These are phyloP conservation scores for Siniperca chuatsi DNA, from an alignment of 2,113 vertebrate species.

Conservation along the genomic window DNA sequence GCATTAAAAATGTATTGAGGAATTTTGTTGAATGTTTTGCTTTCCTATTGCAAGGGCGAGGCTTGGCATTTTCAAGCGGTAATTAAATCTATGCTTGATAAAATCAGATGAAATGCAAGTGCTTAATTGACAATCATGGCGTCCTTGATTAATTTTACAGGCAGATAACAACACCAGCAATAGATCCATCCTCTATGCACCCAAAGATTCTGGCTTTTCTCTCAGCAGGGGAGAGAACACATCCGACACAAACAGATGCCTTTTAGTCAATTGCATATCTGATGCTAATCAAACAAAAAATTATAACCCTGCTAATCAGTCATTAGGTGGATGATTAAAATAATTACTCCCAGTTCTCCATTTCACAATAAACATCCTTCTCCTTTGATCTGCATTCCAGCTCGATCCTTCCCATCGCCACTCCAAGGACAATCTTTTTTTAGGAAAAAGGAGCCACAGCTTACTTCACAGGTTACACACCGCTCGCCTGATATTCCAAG, in stretches of 20 bases:
- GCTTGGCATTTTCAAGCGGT: constrained; percentile 28
- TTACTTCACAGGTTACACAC: constrained; percentile 28
- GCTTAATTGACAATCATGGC: constrained; percentile 50
- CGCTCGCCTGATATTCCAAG: constrained; percentile 9
- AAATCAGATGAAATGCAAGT: constrained; percentile 38
- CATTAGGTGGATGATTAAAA: constrained; percentile 59
- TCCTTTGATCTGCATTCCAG: constrained; percentile 40
- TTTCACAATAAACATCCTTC: constrained; percentile 44
- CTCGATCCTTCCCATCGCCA: constrained; percentile 6
- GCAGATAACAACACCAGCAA: constrained; percentile 33
- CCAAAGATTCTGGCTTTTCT: constrained; percentile 14
- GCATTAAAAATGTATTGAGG: background rate
- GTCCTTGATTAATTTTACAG: constrained; percentile 44
- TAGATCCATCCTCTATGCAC: constrained; percentile 13
- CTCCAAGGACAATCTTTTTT: constrained; percentile 31
- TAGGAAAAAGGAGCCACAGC: constrained; percentile 27
- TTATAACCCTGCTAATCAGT: constrained; percentile 50
- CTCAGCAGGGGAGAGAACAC: background rate
- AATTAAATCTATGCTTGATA: constrained; percentile 48
- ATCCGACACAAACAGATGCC: constrained; percentile 24
- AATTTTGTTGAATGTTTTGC: background rate
- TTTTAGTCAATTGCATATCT: constrained; percentile 51
- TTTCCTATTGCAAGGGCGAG: background rate
- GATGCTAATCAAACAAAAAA: constrained; percentile 51
- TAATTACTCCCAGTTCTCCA: constrained; percentile 40